Evolutionary conservation across 2,888 invertebrate species (phyloP).

Genomic region (Parnassius apollo): DNA sequence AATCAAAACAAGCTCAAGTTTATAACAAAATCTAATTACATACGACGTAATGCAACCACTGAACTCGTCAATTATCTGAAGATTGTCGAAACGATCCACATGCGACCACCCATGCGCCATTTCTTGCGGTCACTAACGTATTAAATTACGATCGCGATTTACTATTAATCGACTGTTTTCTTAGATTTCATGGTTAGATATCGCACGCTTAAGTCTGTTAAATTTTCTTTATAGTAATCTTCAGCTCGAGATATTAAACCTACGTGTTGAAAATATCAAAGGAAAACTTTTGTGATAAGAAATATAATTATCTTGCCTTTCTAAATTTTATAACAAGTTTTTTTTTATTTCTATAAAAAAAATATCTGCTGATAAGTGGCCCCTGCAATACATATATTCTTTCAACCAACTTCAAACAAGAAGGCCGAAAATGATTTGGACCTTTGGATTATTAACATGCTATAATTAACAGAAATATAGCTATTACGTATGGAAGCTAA

Average conservation of each 20-base stretch:
- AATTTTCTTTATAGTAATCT: slow-evolving; percentile 12
- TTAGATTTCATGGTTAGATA: slow-evolving; percentile 13
- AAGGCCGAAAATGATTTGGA: no score
- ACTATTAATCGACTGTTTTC: slow-evolving; percentile 38
- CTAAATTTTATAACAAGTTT: no score
- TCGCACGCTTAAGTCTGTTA: slow-evolving; percentile 5
- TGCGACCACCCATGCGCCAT: slow-evolving; percentile 62
- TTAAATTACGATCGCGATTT: slow-evolving; percentile 50
- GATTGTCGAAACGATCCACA: slow-evolving; percentile 39
- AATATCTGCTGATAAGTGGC: no score
- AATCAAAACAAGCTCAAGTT: slow-evolving; percentile 31
- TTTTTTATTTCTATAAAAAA: no score
- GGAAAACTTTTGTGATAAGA: no score
- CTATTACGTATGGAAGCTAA: no score
- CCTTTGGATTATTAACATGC: no score
- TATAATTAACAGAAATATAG: no score
- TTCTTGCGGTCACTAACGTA: slow-evolving; percentile 51
- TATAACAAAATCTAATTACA: slow-evolving; percentile 28
- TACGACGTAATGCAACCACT: slow-evolving; percentile 22
- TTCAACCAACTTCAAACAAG: no score
- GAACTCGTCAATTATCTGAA: slow-evolving; percentile 58
- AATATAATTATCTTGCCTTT: no score
- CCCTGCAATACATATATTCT: no score
- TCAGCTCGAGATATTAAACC: background rate
- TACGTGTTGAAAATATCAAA: no score